Percentiles rank a stretch among this genome's conserved stretches.
Evolutionary conservation across 2,888 invertebrate species (phyloP).

Genomic region (Danaus chrysippus): DNA sequence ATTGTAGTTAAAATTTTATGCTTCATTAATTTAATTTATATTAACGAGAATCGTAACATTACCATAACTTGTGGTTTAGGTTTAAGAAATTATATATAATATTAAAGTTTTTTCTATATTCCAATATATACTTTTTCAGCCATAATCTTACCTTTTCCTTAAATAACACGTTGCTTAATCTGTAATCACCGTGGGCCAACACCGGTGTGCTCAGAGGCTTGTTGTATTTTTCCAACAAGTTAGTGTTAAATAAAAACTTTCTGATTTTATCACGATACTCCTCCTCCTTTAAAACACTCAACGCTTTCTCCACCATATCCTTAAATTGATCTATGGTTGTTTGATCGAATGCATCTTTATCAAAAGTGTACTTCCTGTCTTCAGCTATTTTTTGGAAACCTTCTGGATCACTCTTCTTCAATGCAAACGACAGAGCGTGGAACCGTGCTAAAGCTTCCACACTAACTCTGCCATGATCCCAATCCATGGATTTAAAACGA

Average conservation of each 20-base stretch:
- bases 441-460: slow-evolving; percentile 53
- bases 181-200: slow-evolving; percentile 51
- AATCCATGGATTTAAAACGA: slow-evolving; percentile 49
- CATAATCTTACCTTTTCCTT: slow-evolving; percentile 30
- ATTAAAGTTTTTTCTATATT: too few relatives aligned
- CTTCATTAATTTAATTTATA: too few relatives aligned
- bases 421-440: slow-evolving; percentile 60
- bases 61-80: too few relatives aligned
- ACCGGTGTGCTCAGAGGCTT: slow-evolving; percentile 37
- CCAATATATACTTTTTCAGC: not conserved
- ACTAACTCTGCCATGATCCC: slow-evolving; percentile 49
- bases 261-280: slow-evolving; percentile 40
- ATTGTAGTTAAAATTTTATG: too few relatives aligned
- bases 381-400: slow-evolving; percentile 40
- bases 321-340: slow-evolving; percentile 24
- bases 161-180: slow-evolving; percentile 47
- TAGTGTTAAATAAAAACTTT: slow-evolving; percentile 29
- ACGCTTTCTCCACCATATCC: slow-evolving; percentile 29
- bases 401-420: slow-evolving; percentile 42
- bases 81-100: too few relatives aligned
- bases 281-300: slow-evolving; percentile 38
- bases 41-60: too few relatives aligned
- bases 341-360: slow-evolving; percentile 16
- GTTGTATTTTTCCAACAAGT: slow-evolving; percentile 30
- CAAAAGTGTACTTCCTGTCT: slow-evolving; percentile 28